Conservation (phyloP, 2,888 invertebrate species). For the Phorcus lineatus region DNA sequence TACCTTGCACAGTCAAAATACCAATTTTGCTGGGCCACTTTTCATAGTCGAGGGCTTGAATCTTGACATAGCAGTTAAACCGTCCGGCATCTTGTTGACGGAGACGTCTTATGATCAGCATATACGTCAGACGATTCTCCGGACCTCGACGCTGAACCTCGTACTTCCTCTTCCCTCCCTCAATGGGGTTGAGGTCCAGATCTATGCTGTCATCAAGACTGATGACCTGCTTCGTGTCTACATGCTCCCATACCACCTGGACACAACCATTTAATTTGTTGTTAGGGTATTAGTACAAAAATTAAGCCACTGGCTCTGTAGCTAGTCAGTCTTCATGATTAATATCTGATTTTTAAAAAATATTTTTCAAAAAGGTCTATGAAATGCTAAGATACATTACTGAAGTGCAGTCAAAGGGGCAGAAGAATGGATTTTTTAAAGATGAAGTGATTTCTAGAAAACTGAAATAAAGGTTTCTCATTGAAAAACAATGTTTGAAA, state of each 20-base stretch:
- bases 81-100: conserved; percentile 64
- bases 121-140: conserved; percentile 59
- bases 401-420: too few species aligned
- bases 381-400: too few species aligned
- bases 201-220: conserved; percentile 49
- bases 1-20: conserved; percentile 62
- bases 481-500: too few species aligned
- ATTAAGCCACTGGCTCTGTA: too few species aligned
- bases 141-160: conserved; percentile 48
- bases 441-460: too few species aligned
- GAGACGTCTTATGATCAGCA: conserved; percentile 66
- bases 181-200: conserved; percentile 41
- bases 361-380: too few species aligned
- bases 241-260: conserved; percentile 53
- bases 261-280: neutral
- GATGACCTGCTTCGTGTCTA: conserved; percentile 46
- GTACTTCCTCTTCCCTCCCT: conserved; percentile 55
- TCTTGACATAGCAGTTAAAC: conserved; percentile 65
- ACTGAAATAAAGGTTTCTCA: too few species aligned
- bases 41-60: conserved; percentile 43
- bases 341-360: too few species aligned
- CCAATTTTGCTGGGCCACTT: conserved; percentile 60
- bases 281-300: too few species aligned
- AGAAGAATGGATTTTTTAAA: too few species aligned
- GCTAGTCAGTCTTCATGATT: too few species aligned